These are phyloP conservation scores for Tachysurus fulvidraco DNA, from an alignment of 2,113 vertebrate genomes.

Conservation along the genomic window DNA sequence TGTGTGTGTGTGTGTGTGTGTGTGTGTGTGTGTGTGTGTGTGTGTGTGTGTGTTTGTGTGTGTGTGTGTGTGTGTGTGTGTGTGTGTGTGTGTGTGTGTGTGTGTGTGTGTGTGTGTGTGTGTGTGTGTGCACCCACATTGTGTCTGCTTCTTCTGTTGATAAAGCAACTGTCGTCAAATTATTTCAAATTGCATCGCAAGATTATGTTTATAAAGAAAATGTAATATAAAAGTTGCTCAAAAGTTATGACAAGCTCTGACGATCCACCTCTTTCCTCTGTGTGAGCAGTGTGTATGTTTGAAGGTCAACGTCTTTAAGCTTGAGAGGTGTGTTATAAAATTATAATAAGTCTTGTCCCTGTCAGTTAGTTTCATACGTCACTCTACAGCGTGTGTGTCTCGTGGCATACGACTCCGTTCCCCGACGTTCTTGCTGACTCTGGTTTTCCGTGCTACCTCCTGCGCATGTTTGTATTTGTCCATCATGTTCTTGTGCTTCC, in stretches of 20 bases:
- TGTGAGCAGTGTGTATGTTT: conserved; percentile 11
- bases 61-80: not conserved
- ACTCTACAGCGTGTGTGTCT: conserved; percentile 42
- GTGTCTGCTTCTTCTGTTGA: conserved; percentile 60
- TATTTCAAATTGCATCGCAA: conserved; percentile 4
- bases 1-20: not conserved
- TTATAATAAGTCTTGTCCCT: not conserved
- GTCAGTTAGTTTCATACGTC: conserved; percentile 28
- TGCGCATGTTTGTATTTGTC: conserved; percentile 82
- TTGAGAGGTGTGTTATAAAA: conserved; percentile 7
- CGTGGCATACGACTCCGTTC: conserved; percentile 86
- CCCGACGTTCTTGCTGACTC: conserved; percentile 68
- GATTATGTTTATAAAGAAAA: not conserved
- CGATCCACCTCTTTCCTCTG: conserved; percentile 26
- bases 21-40: not conserved
- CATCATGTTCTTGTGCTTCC: conserved; percentile 78
- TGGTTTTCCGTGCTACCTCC: conserved; percentile 78
- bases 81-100: not conserved
- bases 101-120: not conserved
- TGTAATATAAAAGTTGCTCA: not conserved
- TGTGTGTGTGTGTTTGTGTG: not conserved
- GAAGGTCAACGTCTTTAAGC: not conserved
- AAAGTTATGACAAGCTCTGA: not conserved
- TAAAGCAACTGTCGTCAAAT: conserved; percentile 67
- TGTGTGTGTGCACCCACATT: not conserved